These are phyloP conservation scores for Hoplodrina ambigua DNA, from an alignment of 2,888 invertebrate species.

Conservation along the genomic window DNA sequence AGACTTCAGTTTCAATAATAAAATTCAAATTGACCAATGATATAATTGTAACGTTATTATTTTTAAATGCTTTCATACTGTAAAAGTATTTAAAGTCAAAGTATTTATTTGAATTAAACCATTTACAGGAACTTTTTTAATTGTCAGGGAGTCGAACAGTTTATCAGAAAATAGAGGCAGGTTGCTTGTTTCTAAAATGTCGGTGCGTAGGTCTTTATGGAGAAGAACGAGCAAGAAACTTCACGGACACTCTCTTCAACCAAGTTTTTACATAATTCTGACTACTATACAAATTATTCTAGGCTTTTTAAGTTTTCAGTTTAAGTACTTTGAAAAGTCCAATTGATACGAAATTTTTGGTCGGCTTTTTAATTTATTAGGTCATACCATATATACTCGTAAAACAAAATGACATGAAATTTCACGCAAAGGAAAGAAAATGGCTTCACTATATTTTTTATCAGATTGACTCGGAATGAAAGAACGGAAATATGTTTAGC, in stretches of 20 bases:
- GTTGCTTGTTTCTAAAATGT: no score
- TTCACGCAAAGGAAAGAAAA: background rate
- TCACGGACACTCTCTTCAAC: no score
- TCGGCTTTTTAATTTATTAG: background rate
- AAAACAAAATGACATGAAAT: background rate
- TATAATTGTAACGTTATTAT: background rate
- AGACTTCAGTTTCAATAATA: constrained; percentile 9
- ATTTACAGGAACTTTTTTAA: no score
- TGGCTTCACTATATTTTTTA: background rate
- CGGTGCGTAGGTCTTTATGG: no score
- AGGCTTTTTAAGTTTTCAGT: no score
- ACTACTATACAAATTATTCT: no score
- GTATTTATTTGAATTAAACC: no score
- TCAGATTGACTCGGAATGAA: background rate
- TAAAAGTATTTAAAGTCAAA: background rate
- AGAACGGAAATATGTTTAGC: background rate
- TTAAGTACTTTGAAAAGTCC: background rate
- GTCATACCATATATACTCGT: no score
- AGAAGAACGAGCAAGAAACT: no score
- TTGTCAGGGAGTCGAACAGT: no score
- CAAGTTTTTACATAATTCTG: background rate
- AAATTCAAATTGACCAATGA: no score
- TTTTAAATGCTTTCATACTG: background rate
- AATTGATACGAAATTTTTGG: background rate
- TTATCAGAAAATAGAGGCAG: no score